Percentiles rank a stretch among this genome's conserved stretches.
Conservation (phyloP, 2,113 vertebrate genomes). For the Leucoraja erinaceus region DNA sequence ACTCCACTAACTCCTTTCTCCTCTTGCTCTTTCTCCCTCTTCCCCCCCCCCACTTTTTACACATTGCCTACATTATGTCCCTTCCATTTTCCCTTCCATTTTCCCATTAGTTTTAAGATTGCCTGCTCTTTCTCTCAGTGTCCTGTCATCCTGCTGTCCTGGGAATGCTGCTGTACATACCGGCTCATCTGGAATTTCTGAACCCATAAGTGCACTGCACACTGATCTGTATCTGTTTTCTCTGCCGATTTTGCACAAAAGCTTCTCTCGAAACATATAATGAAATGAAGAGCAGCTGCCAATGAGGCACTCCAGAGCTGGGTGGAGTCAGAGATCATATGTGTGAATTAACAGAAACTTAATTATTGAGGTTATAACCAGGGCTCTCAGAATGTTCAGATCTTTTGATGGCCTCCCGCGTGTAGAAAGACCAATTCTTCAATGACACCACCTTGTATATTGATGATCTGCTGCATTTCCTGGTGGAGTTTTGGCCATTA, state of each 20-base stretch:
- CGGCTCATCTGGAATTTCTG: background rate
- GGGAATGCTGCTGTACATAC: slow-evolving; percentile 20
- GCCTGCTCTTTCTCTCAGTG: background rate
- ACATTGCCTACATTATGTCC: background rate
- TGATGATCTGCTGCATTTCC: background rate
- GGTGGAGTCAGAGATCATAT: background rate
- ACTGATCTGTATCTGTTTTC: slow-evolving; percentile 1
- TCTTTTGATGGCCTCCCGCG: background rate
- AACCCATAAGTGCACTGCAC: background rate
- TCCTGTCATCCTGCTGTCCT: background rate
- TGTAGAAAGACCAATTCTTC: background rate
- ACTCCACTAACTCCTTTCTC: background rate
- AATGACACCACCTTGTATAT: background rate
- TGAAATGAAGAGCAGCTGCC: background rate
- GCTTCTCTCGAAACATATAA: background rate
- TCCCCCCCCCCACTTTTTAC: too few species aligned
- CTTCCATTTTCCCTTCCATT: too few species aligned
- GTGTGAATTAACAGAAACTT: background rate
- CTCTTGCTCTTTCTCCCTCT: background rate
- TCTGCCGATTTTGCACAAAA: background rate
- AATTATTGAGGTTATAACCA: background rate
- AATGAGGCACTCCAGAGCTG: background rate
- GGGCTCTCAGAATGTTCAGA: background rate
- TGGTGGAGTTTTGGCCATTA: background rate
- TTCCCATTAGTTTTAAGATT: background rate